Evolutionary conservation across 2,113 vertebrate genomes (phyloP), one percentile per base, ranked within the genome.

Genomic region (Sphyrna mokarran): DNA sequence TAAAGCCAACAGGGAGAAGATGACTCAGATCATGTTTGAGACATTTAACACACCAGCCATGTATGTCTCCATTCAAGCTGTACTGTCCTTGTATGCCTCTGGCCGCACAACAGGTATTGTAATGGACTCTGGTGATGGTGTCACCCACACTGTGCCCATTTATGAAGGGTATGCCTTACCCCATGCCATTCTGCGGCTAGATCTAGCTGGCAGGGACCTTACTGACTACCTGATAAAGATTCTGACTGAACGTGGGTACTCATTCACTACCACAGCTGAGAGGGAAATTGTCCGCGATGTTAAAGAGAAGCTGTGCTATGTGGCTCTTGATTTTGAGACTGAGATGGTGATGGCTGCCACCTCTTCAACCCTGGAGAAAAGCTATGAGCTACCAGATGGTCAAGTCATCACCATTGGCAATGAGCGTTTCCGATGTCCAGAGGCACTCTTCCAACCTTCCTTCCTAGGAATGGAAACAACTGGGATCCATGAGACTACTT

Each of bases 201-300:
- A 98, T 90, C 93, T 98, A 96, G 97, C 97, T 0, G 97, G 98
- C 48, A 96, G 97, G 0, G 97, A 98, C 96, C 97, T 98, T 70
- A 98, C 98, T 0, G 97, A 98, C 91, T 97, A 97, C 96, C 97
- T 98, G 96, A 97, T 97, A 97, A 98, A 97, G 97, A 97, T 97
- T 96, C 96, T 98, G 11, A 98, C 89, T 37, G 89, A 93, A 66
- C 89, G 89, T 66, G 89, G 89, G 33, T 93, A 93, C 61, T 93
- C 89, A 78, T 97, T 98, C 96, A 97, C 97, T 95, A 98, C 98
- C 87, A 97, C 97, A 0, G 97, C 97, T 0, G 97, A 98, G 96
- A 70, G 97, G 0, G 98, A 98, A 89, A 97, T 98, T 0, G 97
- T 98, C 8, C 89, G 89, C 9, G 89, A 93, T 10, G n/a, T 93